phyloP scores from a whole-genome alignment of 2,888 invertebrate genomes.

The Melipona bicolor region DNA sequence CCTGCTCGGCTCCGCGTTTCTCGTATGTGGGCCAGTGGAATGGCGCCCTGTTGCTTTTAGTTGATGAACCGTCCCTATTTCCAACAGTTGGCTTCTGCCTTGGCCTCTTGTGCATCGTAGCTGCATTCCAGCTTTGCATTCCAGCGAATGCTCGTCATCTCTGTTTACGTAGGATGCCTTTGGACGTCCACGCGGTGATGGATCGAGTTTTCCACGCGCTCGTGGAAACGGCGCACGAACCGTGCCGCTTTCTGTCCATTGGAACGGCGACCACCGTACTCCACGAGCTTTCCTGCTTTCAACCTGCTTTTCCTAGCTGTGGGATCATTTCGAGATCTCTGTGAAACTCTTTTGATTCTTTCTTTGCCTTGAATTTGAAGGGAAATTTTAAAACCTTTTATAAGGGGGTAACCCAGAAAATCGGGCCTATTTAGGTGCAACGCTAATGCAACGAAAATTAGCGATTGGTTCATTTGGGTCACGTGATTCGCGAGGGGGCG shows the following conservation, averaged over 20 bases:
- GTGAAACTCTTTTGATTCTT: background rate
- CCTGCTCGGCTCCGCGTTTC: slow-evolving; percentile 40
- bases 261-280: background rate
- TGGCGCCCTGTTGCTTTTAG: slow-evolving; percentile 77
- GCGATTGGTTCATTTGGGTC: too few species aligned
- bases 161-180: slow-evolving; percentile 29
- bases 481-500: too few species aligned
- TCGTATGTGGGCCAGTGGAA: slow-evolving; percentile 70
- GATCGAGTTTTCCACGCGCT: slow-evolving; percentile 11
- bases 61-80: slow-evolving; percentile 76
- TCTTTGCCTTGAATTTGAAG: background rate
- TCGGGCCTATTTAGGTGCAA: too few species aligned
- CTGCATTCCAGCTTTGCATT: slow-evolving; percentile 28
- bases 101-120: slow-evolving; percentile 38
- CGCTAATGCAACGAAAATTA: too few species aligned
- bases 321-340: background rate
- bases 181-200: background rate
- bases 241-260: background rate
- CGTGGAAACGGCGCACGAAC: background rate
- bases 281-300: background rate
- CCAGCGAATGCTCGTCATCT: slow-evolving; percentile 33
- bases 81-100: slow-evolving; percentile 58
- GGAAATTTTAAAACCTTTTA: background rate
- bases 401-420: too few species aligned
- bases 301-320: background rate